Base-by-base conservation (phyloP, 2,888 invertebrate species). In the Drosophila limbata region DNA sequence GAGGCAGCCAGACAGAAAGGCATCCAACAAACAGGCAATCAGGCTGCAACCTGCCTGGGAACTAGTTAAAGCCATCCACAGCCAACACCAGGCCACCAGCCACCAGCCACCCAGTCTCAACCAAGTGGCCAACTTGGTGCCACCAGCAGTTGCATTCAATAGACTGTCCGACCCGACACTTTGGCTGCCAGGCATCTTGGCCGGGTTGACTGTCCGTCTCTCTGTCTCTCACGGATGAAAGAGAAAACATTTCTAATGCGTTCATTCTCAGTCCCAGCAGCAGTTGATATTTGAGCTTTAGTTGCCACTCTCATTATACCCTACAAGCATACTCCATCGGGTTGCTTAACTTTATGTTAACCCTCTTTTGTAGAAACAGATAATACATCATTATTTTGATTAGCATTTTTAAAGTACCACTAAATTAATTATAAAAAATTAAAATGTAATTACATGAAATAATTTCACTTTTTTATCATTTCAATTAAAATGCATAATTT, bases 1-100 rank as follows among this genome's bases (percentile, higher is more conserved):
- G 66, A 77, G 84, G 83, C 83, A 83, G 80, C 81, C 69, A 72
- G 15, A 31, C 33, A 62, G 47, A 17, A 33, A 61, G 56, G 35
- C 42, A 53, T 19, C 42, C 47, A n/a, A n/a, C n/a, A n/a, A n/a
- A n/a, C n/a, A 37, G 51, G 19, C 56, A 37, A 51, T 59, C 37
- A 21, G 53, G 45, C 61, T 45, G 61, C 64, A 76, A 64, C 77
- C 68, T 64, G 76, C 68, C 77, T 62, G 77, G 77, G 63, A 76
- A 76, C 76, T 76, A 65, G 77, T 76, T 76, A 52, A 66, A 67
- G 25, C 17, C 60, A 65, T 44, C 51, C 35, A 31, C 44, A 52
- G 31, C 21, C 56, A 15, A 55, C 51, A 42, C 51, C 55, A 40
- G 33, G 47, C 60, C 51, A 53, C 51, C 45, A 45, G 35, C 40